phyloP scores from a whole-genome alignment of 2,797 vertebrate genomes.

The Halcyon smyrnensis region DNA sequence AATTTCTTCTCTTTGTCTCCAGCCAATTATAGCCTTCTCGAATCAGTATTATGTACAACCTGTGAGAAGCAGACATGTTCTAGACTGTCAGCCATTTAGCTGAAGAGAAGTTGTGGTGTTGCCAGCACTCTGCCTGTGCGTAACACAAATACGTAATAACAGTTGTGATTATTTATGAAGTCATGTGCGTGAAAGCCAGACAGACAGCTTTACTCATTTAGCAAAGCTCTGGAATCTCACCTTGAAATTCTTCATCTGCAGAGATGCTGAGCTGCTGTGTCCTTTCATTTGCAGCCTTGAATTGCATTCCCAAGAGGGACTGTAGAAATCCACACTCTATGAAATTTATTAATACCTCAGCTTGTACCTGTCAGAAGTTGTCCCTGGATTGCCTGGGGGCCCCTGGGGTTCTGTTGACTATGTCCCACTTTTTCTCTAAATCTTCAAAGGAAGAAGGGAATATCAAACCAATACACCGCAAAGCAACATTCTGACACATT shows the following conservation, averaged over 20 bases:
- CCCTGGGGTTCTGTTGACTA: background rate
- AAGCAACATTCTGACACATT: conserved; percentile 2
- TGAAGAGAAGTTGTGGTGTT: background rate
- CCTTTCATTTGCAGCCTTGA: background rate
- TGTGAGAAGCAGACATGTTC: background rate
- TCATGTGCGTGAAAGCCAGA: background rate
- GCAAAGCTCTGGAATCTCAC: background rate
- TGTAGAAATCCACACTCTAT: conserved; percentile 6
- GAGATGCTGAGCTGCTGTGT: background rate
- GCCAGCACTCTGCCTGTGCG: background rate
- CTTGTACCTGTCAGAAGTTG: conserved; percentile 3
- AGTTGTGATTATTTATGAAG: background rate
- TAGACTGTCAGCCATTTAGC: background rate
- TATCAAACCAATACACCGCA: background rate
- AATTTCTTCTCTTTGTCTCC: background rate
- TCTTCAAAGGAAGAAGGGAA: background rate
- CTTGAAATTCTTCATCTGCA: conserved; percentile 5
- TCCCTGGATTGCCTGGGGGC: background rate
- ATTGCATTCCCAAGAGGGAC: background rate
- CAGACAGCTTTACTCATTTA: background rate
- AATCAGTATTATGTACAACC: background rate
- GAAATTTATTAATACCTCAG: conserved; percentile 31
- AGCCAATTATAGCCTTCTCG: background rate
- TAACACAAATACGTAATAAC: background rate
- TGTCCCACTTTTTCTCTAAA: background rate